phyloP scores from a whole-genome alignment of 1,140 invertebrate species.

The Tetramorium parvispinum region DNA sequence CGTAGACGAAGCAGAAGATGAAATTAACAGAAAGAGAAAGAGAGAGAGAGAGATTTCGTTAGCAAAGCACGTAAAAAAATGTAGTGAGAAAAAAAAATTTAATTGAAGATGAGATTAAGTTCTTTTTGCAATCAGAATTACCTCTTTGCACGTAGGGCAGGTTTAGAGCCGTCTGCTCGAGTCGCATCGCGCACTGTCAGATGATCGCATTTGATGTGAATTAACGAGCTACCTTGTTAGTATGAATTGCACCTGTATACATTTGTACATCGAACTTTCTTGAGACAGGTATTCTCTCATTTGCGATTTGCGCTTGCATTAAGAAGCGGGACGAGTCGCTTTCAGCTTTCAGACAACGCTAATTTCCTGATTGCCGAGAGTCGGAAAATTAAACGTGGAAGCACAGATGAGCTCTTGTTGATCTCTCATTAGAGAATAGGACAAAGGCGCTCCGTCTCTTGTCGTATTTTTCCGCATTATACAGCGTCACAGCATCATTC shows the following conservation, averaged over 20 bases:
- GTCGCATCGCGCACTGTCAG: background rate
- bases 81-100: background rate
- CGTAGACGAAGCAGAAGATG: background rate
- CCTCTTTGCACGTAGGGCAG: background rate
- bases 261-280: conserved; percentile 37
- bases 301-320: conserved; percentile 46
- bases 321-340: conserved; percentile 37
- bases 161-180: background rate
- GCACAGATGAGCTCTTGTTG: conserved; percentile 56
- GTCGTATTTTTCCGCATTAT: conserved; percentile 24
- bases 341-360: conserved; percentile 44
- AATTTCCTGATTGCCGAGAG: conserved; percentile 49
- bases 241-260: conserved; percentile 22
- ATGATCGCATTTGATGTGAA: conserved; percentile 52
- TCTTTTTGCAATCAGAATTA: conserved; percentile 33
- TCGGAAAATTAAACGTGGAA: conserved; percentile 47
- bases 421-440: conserved; percentile 52
- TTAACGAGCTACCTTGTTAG: conserved; percentile 59
- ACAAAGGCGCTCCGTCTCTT: conserved; percentile 24
- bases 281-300: conserved; percentile 27
- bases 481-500: background rate
- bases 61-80: background rate
- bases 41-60: conserved; percentile 7
- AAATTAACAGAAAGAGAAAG: background rate
- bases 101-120: conserved; percentile 20